Evolutionary conservation across 2,888 invertebrate species (phyloP), one percentile per base, ranked within the genome.

Genomic region (Drosophila mercatorum): DNA sequence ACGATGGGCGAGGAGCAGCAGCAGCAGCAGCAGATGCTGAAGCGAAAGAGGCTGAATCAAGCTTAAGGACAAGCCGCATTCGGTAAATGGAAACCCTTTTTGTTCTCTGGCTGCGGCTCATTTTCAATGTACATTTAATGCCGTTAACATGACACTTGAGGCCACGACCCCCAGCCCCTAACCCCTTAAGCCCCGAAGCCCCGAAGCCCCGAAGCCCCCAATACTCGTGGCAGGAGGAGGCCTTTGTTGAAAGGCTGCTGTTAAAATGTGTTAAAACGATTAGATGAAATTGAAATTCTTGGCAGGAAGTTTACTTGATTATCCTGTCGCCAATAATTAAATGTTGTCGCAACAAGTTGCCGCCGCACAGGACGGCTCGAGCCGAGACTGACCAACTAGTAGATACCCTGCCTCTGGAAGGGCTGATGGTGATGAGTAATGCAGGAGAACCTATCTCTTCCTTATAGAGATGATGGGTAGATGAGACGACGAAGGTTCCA

Each of bases 321-420:
- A 86, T 86, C 82, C 86, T 86, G 86, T 86, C 86, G 88, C 89
- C 86, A 87, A 86, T 86, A 86, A 86, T 86, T 86, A 86, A 86
- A 86, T 84, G 86, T 75, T 75, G 80, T 86, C 85, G 86, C 86
- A 86, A 86, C 86, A 86, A 86, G 86, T 86, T 87, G 86, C 88
- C 80, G 28, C 55, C 63, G 60, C 55, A 44, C 72, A 53, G 5
- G 6, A 6, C 34, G 31, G 7, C n/a, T n/a, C n/a, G 10, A n/a
- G 14, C 2, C 11, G 31, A n/a, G n/a, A 6, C 31, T 17, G 34
- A 6, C 17, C 17, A 34, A 17, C 49, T 31, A n/a, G 11, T 11
- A 34, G 34, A 31, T 31, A 51, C 49, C 49, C 49, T 31, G 22
- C 11, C n/a, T 17, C 49, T 28, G 28, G 3, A 28, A 28, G 22